Conservation (phyloP, 37 sponge, comb jelly and placozoan genomes). For the Cladorhizidae sp. region DNA sequence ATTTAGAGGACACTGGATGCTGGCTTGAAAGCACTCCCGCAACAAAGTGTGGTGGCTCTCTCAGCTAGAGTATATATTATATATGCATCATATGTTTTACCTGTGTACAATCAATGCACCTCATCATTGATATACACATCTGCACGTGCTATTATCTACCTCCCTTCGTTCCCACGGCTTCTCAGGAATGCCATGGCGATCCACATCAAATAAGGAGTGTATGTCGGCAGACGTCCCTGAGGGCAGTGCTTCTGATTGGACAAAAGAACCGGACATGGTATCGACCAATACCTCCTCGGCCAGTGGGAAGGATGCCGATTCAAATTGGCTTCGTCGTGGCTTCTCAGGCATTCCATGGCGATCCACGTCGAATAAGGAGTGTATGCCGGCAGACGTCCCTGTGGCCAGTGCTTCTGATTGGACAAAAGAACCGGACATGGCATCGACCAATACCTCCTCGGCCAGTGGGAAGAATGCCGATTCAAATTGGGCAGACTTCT, state of each 20-base stretch:
- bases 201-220: too few relatives aligned
- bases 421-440: conserved; percentile 22
- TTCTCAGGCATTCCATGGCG: conserved; percentile 33
- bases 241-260: conserved; percentile 31
- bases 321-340: too few relatives aligned
- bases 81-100: too few relatives aligned
- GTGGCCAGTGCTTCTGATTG: conserved; percentile 25
- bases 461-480: neutral
- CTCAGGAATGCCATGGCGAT: too few relatives aligned
- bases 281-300: neutral
- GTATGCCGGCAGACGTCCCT: conserved; percentile 22
- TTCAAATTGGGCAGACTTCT: conserved; percentile 51
- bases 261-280: conserved; percentile 13
- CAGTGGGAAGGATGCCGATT: neutral
- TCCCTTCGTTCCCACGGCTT: too few relatives aligned
- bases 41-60: too few relatives aligned
- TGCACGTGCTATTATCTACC: too few relatives aligned
- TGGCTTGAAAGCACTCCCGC: too few relatives aligned
- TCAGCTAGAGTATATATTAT: too few relatives aligned
- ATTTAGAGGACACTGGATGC: too few relatives aligned
- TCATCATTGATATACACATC: too few relatives aligned
- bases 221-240: conserved; percentile 25
- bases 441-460: neutral
- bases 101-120: too few relatives aligned
- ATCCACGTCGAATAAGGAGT: conserved; percentile 33